These are phyloP conservation scores for Fistularia tabacaria DNA, from an alignment of 2,797 vertebrate species.

Conservation along the genomic window DNA sequence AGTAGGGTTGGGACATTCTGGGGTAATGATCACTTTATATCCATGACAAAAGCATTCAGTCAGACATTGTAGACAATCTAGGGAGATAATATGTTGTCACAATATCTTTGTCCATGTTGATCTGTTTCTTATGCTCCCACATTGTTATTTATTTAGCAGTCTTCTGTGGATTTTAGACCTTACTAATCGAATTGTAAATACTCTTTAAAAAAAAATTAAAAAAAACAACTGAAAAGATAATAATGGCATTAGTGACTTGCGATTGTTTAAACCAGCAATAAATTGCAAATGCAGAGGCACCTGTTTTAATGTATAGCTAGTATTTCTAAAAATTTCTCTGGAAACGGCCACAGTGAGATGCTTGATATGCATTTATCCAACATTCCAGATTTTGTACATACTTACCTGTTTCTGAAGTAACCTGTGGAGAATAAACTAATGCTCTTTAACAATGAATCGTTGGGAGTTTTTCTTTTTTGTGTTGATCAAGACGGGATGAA, in stretches of 20 bases:
- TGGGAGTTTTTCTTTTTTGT: slow-evolving; percentile 2
- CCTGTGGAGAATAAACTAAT: slow-evolving; percentile 92
- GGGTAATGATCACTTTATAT: slow-evolving; percentile 56
- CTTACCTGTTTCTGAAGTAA: slow-evolving; percentile 88
- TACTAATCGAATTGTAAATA: slow-evolving; percentile 87
- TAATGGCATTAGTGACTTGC: slow-evolving; percentile 79
- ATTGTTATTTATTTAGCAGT: slow-evolving; percentile 84
- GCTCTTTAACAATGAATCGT: slow-evolving; percentile 75
- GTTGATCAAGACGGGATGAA: no score
- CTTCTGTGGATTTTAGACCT: slow-evolving; percentile 71
- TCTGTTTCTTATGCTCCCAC: slow-evolving; percentile 63
- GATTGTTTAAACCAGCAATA: slow-evolving; percentile 87
- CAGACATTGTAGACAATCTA: slow-evolving; percentile 65
- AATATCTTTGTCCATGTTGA: slow-evolving; percentile 74
- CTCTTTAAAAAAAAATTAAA: no score
- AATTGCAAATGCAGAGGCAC: slow-evolving; percentile 80
- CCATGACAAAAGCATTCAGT: slow-evolving; percentile 27
- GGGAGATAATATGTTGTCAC: slow-evolving; percentile 45
- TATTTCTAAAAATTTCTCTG: slow-evolving; percentile 73
- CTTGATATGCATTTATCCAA: slow-evolving; percentile 87
- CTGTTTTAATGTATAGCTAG: slow-evolving; percentile 79
- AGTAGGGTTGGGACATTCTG: slow-evolving; percentile 20
- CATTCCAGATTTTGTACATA: slow-evolving; percentile 98
- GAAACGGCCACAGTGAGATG: slow-evolving; percentile 76
- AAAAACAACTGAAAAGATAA: slow-evolving; percentile 51